phyloP scores from a whole-genome alignment of 2,797 vertebrate species.

The Ceryle rudis region DNA sequence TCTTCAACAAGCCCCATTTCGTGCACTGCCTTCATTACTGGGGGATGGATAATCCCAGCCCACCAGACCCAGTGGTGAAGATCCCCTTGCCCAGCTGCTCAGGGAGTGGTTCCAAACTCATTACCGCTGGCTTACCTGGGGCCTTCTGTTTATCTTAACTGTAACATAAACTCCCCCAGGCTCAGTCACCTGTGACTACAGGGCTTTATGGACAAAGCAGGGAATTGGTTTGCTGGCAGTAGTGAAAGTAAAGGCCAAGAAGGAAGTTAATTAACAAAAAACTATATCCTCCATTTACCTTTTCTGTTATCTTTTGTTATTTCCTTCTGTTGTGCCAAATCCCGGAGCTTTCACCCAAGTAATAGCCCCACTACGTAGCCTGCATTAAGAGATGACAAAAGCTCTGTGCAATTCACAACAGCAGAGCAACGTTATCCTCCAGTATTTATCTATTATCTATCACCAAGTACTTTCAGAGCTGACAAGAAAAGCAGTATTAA shows the following conservation, averaged over 20 bases:
- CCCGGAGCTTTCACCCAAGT: conserved; percentile 36
- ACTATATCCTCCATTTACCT: not conserved
- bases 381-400: not conserved
- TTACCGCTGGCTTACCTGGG: not conserved
- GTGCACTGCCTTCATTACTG: fast-evolving
- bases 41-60: not conserved
- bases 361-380: not conserved
- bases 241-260: not conserved
- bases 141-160: not conserved
- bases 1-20: not conserved
- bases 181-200: conserved; percentile 16
- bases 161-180: conserved; percentile 47
- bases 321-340: conserved; percentile 1
- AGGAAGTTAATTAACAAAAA: conserved; percentile 51
- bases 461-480: not conserved
- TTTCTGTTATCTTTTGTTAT: conserved; percentile 24
- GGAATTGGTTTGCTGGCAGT: not conserved
- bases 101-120: not conserved
- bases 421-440: not conserved
- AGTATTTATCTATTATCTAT: conserved; percentile 54
- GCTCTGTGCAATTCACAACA: not conserved
- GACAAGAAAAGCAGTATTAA: not conserved
- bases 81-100: not conserved
- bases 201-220: conserved; percentile 66
- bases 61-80: not conserved